Percentiles rank a stretch among this genome's conserved stretches.
phyloP scores from a whole-genome alignment of 2,888 invertebrate species.

The Andrena hattorfiana region DNA sequence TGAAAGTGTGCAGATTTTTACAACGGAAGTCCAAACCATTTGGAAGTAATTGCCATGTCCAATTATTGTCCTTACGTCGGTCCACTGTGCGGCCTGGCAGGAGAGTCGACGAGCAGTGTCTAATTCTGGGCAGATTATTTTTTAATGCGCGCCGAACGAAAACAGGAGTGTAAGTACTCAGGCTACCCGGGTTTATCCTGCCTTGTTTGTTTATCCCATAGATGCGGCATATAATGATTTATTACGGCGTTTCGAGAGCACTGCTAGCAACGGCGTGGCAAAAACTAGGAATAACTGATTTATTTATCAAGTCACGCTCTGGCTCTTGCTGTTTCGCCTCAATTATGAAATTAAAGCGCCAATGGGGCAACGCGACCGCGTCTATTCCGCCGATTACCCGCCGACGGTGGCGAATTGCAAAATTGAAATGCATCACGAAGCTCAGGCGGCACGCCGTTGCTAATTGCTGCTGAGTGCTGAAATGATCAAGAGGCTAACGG shows the following conservation, averaged over 20 bases:
- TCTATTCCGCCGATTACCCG: neutral
- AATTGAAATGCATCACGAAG: slow-evolving; percentile 8
- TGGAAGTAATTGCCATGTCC: too few species aligned
- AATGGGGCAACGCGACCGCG: neutral
- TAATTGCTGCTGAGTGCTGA: neutral
- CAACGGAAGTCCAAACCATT: too few species aligned
- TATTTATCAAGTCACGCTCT: slow-evolving; percentile 20
- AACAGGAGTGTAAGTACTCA: too few species aligned
- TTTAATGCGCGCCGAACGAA: too few species aligned
- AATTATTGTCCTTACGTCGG: too few species aligned
- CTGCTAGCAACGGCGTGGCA: neutral
- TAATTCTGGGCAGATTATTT: neutral
- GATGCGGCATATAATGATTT: neutral
- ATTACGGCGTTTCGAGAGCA: neutral
- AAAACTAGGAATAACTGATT: slow-evolving; percentile 14
- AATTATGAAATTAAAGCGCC: slow-evolving; percentile 24
- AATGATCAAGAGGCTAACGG: neutral
- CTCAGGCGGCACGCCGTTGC: neutral
- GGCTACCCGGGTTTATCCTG: too few species aligned
- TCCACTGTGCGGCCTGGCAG: neutral
- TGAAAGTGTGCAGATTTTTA: too few species aligned
- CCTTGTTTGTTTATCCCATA: neutral
- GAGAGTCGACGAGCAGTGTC: neutral
- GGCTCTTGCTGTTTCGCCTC: slow-evolving; percentile 1
- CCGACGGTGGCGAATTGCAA: neutral